Evolutionary conservation across 2,888 invertebrate species (phyloP).

Genomic region (Omphaloscelis lunosa): DNA sequence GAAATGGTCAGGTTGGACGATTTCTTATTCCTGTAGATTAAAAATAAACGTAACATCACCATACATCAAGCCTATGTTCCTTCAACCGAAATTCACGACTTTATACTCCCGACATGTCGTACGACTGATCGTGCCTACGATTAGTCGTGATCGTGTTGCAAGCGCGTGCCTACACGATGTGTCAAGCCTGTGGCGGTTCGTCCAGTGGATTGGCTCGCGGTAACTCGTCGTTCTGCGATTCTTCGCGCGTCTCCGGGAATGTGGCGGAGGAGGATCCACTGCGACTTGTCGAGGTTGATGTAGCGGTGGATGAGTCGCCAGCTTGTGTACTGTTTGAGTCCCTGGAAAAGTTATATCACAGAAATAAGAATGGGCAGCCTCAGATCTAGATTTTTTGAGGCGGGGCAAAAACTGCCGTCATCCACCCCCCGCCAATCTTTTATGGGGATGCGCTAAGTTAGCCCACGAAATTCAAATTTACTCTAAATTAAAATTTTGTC

Average conservation of each 20-base stretch:
- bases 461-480: too few relatives aligned
- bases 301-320: slow-evolving; percentile 74
- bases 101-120: slow-evolving; percentile 5
- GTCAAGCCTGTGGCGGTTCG: slow-evolving; percentile 89
- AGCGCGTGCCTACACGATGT: slow-evolving; percentile 13
- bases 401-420: too few relatives aligned
- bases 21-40: not conserved
- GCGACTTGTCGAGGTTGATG: slow-evolving; percentile 74
- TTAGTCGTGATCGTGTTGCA: slow-evolving; percentile 8
- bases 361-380: too few relatives aligned
- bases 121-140: slow-evolving; percentile 18
- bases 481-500: too few relatives aligned
- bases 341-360: slow-evolving; percentile 64
- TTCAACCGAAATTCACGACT: slow-evolving; percentile 5
- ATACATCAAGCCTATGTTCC: slow-evolving; percentile 13
- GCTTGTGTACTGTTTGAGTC: slow-evolving; percentile 73
- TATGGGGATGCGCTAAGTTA: too few relatives aligned
- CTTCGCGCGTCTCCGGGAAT: slow-evolving; percentile 59
- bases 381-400: too few relatives aligned
- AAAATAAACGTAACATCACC: slow-evolving; percentile 29
- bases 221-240: slow-evolving; percentile 72
- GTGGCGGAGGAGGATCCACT: slow-evolving; percentile 69
- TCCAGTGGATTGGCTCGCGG: slow-evolving; percentile 86
- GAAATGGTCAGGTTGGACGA: not conserved
- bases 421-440: too few relatives aligned